Conservation (phyloP, 1,140 invertebrate species). For the Helicoverpa zea region DNA sequence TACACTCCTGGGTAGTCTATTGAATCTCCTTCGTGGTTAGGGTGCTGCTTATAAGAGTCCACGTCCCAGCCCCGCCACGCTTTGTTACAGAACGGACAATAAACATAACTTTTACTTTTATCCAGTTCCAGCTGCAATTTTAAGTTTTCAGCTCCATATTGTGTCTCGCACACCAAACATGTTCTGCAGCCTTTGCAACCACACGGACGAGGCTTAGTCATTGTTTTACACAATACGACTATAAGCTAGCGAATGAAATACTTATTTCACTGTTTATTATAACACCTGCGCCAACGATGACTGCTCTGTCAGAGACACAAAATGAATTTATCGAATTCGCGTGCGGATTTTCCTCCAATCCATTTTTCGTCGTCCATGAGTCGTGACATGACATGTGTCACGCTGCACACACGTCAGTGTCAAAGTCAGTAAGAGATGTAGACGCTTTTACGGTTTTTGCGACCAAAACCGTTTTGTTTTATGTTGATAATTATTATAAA, state of each 20-base stretch:
- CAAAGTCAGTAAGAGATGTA: too few relatives aligned
- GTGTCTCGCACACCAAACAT: slow-evolving; percentile 94
- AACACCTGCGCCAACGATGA: too few relatives aligned
- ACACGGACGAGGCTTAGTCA: slow-evolving; percentile 92
- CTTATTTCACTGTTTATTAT: background rate
- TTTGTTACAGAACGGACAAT: slow-evolving; percentile 92
- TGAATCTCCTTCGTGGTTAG: slow-evolving; percentile 88
- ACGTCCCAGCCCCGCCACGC: slow-evolving; percentile 92
- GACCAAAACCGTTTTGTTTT: too few relatives aligned
- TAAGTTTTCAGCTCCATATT: slow-evolving; percentile 88
- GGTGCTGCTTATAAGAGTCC: slow-evolving; percentile 88
- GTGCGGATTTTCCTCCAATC: too few relatives aligned
- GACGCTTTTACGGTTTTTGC: too few relatives aligned
- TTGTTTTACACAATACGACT: slow-evolving; percentile 63
- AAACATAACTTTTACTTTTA: slow-evolving; percentile 89
- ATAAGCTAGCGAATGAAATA: background rate
- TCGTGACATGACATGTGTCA: background rate
- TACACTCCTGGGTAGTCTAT: slow-evolving; percentile 91
- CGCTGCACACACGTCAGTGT: too few relatives aligned
- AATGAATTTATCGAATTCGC: too few relatives aligned
- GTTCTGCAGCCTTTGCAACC: slow-evolving; percentile 97
- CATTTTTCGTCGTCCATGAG: background rate
- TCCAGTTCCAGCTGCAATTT: slow-evolving; percentile 70
- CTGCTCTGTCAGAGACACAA: too few relatives aligned
- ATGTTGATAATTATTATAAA: too few relatives aligned